Evolutionary conservation across 2,888 invertebrate species (phyloP).

Genomic region (Antheraea yamamai): DNA sequence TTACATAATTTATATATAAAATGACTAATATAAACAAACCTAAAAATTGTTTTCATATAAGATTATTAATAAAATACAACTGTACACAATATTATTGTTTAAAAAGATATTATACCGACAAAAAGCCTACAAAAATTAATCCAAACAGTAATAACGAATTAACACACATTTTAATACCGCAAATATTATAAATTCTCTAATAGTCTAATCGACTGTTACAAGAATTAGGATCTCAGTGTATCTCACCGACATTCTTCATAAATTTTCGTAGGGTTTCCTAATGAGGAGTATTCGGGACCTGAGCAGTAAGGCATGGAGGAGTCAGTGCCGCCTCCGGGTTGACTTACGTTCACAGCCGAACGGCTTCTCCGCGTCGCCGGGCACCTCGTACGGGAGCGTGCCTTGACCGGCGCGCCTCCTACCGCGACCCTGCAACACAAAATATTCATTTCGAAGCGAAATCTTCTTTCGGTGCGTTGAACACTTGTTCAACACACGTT

Average conservation of each 20-base stretch:
- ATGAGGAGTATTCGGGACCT: conserved; percentile 36
- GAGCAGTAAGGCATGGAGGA: conserved; percentile 37
- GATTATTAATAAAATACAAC: too few relatives aligned
- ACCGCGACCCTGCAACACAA: conserved; percentile 70
- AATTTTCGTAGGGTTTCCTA: neutral
- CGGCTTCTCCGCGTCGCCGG: conserved; percentile 92
- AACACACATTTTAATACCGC: too few relatives aligned
- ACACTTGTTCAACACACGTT: too few relatives aligned
- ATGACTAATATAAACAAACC: too few relatives aligned
- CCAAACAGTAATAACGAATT: neutral
- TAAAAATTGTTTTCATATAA: too few relatives aligned
- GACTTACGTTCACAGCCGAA: conserved; percentile 96
- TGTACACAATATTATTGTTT: too few relatives aligned
- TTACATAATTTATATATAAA: neutral
- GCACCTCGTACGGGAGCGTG: conserved; percentile 83
- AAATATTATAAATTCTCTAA: too few relatives aligned
- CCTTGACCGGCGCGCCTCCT: conserved; percentile 76
- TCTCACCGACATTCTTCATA: neutral
- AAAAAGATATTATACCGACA: too few relatives aligned
- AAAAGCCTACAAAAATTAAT: too few relatives aligned
- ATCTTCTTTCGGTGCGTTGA: too few relatives aligned
- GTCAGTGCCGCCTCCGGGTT: conserved; percentile 66
- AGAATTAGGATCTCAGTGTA: conserved; percentile 1
- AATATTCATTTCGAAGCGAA: neutral
- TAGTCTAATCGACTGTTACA: neutral